These are phyloP conservation scores for Plagodis dolabraria DNA, from an alignment of 2,888 invertebrate species.

Conservation along the genomic window DNA sequence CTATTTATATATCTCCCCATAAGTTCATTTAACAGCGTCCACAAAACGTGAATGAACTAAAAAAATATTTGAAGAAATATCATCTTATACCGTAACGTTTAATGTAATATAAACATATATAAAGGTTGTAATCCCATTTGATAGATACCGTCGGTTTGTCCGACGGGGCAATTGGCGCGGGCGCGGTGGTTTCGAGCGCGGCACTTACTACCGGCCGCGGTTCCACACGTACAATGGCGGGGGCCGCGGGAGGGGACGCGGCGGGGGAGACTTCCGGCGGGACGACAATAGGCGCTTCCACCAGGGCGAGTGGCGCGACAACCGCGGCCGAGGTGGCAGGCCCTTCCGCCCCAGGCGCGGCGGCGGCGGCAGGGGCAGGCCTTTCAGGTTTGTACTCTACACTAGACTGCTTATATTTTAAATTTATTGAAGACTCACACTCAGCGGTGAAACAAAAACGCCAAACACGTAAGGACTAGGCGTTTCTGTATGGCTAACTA, in stretches of 20 bases:
- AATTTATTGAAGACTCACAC: no score
- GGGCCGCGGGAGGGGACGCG: constrained; percentile 76
- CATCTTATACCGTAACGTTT: no score
- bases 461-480: no score
- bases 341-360: constrained; percentile 74
- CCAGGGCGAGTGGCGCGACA: constrained; percentile 63
- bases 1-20: no score
- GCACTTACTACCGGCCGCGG: constrained; percentile 91
- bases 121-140: no score
- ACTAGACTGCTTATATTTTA: no score
- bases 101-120: no score
- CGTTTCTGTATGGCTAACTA: no score
- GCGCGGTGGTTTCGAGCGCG: constrained; percentile 87
- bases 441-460: no score
- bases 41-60: no score
- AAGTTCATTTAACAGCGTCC: no score
- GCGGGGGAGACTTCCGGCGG: constrained; percentile 72
- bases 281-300: constrained; percentile 68
- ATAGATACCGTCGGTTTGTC: constrained; percentile 59
- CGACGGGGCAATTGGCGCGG: constrained; percentile 84
- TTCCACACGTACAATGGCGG: constrained; percentile 88
- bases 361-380: constrained; percentile 71
- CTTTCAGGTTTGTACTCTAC: constrained; percentile 63
- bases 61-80: no score
- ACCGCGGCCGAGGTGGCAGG: constrained; percentile 67